These are phyloP conservation scores for Thysanoteuthis rhombus DNA, from an alignment of 2,888 invertebrate genomes.

Conservation along the genomic window DNA sequence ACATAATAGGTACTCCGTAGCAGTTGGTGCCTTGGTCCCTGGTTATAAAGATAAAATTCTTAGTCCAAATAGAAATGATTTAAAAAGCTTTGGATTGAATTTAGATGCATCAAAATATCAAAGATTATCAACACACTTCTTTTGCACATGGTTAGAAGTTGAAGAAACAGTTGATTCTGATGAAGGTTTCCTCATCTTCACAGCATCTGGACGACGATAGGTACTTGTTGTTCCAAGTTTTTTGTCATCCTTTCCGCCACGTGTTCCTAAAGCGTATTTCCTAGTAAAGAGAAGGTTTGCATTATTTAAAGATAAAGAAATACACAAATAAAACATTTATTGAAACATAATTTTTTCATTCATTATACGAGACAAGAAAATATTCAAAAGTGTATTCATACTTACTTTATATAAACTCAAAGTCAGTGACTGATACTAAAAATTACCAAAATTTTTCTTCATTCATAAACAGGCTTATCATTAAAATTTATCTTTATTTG, in stretches of 20 bases:
- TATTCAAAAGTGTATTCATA: neutral
- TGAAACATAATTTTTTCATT: neutral
- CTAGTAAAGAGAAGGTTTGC: neutral
- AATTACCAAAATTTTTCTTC: neutral
- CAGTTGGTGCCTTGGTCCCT: no score
- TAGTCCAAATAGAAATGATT: neutral
- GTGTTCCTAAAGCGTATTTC: slow-evolving; percentile 19
- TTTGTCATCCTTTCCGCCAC: slow-evolving; percentile 20
- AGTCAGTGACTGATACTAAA: neutral
- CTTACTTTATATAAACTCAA: neutral
- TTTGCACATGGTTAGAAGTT: slow-evolving; percentile 27
- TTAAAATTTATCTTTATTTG: neutral
- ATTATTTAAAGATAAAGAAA: neutral
- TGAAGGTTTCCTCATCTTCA: slow-evolving; percentile 16
- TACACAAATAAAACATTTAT: neutral
- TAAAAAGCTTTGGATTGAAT: neutral
- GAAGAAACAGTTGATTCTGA: neutral
- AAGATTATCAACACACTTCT: slow-evolving; percentile 13
- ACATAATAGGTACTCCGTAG: no score
- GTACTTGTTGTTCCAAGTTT: slow-evolving; percentile 12
- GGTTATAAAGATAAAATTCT: neutral
- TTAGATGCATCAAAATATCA: neutral
- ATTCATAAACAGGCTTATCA: neutral
- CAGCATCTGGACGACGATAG: slow-evolving; percentile 21
- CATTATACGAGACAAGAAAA: neutral